Evolutionary conservation across 2,888 invertebrate species (phyloP).

Genomic region (Tanypteryx hageni): DNA sequence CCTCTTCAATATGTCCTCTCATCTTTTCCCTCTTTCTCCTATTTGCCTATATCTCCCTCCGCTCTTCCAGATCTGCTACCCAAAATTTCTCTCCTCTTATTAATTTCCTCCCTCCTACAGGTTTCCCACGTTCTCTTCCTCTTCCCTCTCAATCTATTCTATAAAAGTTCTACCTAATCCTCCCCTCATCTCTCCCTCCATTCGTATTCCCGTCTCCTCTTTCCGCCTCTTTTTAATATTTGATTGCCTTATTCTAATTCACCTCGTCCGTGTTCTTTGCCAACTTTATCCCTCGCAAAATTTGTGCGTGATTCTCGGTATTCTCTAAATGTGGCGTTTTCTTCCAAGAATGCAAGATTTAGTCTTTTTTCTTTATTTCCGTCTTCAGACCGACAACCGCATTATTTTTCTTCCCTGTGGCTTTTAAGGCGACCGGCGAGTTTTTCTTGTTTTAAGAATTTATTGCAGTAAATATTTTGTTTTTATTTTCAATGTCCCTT

Average conservation of each 20-base stretch:
- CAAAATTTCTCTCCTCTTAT: too few species aligned
- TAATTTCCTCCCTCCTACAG: too few species aligned
- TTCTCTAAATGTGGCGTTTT: neutral
- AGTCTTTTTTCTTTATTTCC: neutral
- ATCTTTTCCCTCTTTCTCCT: too few species aligned
- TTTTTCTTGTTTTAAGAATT: neutral
- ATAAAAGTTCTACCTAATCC: neutral
- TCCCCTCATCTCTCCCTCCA: neutral
- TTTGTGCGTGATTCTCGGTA: neutral
- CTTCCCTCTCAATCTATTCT: too few species aligned
- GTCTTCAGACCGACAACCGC: neutral
- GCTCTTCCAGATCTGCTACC: too few species aligned
- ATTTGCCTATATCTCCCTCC: too few species aligned
- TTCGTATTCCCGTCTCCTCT: neutral
- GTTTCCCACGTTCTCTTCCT: too few species aligned
- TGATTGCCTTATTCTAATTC: slow-evolving; percentile 1
- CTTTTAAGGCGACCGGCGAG: neutral
- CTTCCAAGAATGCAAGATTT: neutral
- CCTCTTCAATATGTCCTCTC: too few species aligned
- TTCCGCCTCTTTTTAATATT: neutral
- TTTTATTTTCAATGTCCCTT: neutral
- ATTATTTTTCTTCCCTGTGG: neutral
- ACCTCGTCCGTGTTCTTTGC: neutral
- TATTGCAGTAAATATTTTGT: neutral
- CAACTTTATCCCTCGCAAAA: neutral